phyloP scores from a whole-genome alignment of 2,113 vertebrate genomes.

The Ceyx melanurus region DNA sequence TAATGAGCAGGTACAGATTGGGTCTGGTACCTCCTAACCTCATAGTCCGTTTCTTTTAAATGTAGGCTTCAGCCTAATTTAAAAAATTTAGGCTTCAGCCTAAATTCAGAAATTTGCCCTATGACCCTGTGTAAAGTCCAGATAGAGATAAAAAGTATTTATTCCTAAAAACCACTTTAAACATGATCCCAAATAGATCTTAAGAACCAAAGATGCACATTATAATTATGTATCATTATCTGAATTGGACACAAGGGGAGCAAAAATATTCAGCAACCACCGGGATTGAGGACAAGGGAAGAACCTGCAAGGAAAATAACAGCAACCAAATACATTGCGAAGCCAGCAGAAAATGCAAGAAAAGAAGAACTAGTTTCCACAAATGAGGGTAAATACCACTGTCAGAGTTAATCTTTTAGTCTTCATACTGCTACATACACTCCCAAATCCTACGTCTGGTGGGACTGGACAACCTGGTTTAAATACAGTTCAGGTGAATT shows the following conservation, averaged over 20 bases:
- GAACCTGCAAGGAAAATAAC: background rate
- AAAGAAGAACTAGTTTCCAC: background rate
- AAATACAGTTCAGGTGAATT: background rate
- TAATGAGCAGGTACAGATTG: accelerated
- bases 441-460: background rate
- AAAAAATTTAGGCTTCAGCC: background rate
- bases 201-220: background rate
- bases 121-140: background rate
- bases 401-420: background rate
- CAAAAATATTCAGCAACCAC: background rate
- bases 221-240: background rate
- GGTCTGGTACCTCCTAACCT: background rate
- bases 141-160: background rate
- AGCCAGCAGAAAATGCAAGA: background rate
- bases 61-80: background rate
- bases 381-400: background rate
- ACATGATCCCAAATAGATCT: background rate
- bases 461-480: background rate
- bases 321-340: accelerated
- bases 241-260: background rate
- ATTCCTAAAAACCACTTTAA: background rate
- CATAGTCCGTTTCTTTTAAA: background rate
- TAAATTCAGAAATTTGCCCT: background rate
- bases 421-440: background rate
- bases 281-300: background rate